Percentiles rank a stretch among this genome's conserved stretches.
These are phyloP conservation scores for Alloplasta piceator DNA, from an alignment of 2,888 invertebrate genomes.

Conservation along the genomic window DNA sequence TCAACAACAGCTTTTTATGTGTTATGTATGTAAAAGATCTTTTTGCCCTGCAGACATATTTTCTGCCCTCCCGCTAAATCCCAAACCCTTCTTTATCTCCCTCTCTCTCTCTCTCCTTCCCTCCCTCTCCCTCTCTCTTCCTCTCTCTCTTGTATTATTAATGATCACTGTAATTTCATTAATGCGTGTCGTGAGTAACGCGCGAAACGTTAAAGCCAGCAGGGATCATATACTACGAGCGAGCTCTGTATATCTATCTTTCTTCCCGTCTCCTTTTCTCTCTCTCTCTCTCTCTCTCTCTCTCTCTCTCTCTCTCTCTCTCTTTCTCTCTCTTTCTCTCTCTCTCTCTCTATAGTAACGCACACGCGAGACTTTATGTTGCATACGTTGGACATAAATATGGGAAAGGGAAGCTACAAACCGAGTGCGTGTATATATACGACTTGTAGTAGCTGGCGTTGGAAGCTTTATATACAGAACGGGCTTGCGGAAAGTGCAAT, in stretches of 20 bases:
- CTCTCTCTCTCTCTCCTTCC: constrained; percentile 1
- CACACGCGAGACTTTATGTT: constrained; percentile 61
- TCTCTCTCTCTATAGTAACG: constrained; percentile 50
- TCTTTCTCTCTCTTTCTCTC: too few species aligned
- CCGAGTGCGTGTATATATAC: background rate
- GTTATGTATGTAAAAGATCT: constrained; percentile 15
- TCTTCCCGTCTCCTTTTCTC: constrained; percentile 15
- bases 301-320: too few species aligned
- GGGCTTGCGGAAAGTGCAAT: constrained; percentile 50
- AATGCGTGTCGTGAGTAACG: constrained; percentile 65
- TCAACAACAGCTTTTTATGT: constrained; percentile 29
- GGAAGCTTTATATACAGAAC: constrained; percentile 47
- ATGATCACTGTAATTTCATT: constrained; percentile 68
- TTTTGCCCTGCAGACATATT: constrained; percentile 15
- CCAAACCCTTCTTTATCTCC: constrained; percentile 2
- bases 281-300: constrained; percentile 29
- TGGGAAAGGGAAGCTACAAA: constrained; percentile 25
- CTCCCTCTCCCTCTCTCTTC: constrained; percentile 19
- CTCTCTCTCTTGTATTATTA: constrained; percentile 59
- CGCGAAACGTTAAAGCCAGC: constrained; percentile 53
- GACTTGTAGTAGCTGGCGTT: constrained; percentile 36
- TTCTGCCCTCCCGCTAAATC: constrained; percentile 31
- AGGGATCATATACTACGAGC: constrained; percentile 36
- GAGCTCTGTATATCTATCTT: constrained; percentile 31
- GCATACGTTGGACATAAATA: constrained; percentile 58